Evolutionary conservation across 1,140 invertebrate species (phyloP).

Genomic region (Listronotus bonariensis): DNA sequence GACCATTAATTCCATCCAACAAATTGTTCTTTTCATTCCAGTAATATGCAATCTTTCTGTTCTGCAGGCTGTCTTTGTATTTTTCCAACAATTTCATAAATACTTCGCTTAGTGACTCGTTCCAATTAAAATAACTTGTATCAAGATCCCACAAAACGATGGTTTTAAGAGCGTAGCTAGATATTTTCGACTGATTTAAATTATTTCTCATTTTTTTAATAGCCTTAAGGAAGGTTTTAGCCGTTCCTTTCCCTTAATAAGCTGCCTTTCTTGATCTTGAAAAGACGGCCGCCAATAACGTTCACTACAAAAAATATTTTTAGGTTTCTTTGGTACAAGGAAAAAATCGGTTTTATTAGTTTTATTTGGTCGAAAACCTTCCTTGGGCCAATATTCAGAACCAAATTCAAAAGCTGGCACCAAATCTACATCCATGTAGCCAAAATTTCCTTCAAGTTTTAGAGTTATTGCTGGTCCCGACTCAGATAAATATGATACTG

Average conservation of each 20-base stretch:
- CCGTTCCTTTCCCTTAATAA: constrained; percentile 38
- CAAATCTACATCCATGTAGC: constrained; percentile 46
- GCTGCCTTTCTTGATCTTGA: constrained; percentile 45
- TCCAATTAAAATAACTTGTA: constrained; percentile 17
- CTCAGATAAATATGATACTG: background rate
- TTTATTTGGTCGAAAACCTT: constrained; percentile 36
- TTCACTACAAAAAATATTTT: constrained; percentile 1
- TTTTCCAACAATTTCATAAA: constrained; percentile 54
- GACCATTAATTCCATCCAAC: constrained; percentile 10
- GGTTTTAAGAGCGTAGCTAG: constrained; percentile 61
- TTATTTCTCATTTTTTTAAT: constrained; percentile 56
- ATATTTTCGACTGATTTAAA: constrained; percentile 53
- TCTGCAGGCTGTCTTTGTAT: constrained; percentile 50
- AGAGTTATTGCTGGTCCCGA: constrained; percentile 47
- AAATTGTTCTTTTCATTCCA: constrained; percentile 58
- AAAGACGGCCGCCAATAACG: constrained; percentile 48
- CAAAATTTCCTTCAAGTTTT: constrained; percentile 30
- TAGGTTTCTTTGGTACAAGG: constrained; percentile 50
- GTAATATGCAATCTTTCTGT: constrained; percentile 55
- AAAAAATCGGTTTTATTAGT: constrained; percentile 37
- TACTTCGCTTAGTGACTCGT: background rate
- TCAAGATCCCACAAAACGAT: constrained; percentile 56
- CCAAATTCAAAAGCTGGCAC: constrained; percentile 46
- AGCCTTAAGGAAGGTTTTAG: constrained; percentile 45
- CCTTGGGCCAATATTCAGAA: constrained; percentile 38